Evolutionary conservation across 2,113 vertebrate genomes (phyloP), one percentile per base, ranked within the genome.

Genomic region (Syngnathus floridae): DNA sequence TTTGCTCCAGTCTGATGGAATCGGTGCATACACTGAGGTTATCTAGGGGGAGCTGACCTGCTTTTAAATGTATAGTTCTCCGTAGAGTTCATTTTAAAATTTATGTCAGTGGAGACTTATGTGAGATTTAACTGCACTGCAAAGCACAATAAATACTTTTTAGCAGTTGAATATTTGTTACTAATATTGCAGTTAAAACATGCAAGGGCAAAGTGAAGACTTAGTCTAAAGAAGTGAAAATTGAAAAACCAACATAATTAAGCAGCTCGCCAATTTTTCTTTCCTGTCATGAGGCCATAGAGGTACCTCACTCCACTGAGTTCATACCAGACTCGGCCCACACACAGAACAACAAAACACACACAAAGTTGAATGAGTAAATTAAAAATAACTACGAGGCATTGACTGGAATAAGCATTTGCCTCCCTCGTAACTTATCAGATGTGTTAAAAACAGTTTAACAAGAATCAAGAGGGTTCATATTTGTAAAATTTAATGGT

Each of bases 31-130:
- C 62, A 66, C 58, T 67, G 65, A 77, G 77, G 69, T 84, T 83
- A 82, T 74, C 60, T 72, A 62, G 66, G 64, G 75, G 65, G 72
- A 77, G 66, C 74, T 83, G 82, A 80, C 77, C 84, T 79, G 79
- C 61, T 87, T 87, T 80, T 55, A 45, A 72, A 72, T 14, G 46
- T 60, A 60, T 61, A 65, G 66, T 71, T 74, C 13, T 58, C 31
- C 70, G 35, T 61, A 19, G 49, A 68, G 41, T 58, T 51, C 1
- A 62, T 75, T 67, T 70, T 51, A 26, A 70, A 63, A 71, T 48
- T 65, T 66, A 78, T 69, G 62, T 69, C 62, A 69, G 59, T 57
- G 26, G 52, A 57, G n/a, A 60, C 54, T 72, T 84, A 56, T 70
- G 46, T 73, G 22, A 46, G 48, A 51, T 67, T 72, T 72, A 71